These are phyloP conservation scores for Rhogogaster chlorosoma DNA, from an alignment of 2,888 invertebrate genomes.

Conservation along the genomic window DNA sequence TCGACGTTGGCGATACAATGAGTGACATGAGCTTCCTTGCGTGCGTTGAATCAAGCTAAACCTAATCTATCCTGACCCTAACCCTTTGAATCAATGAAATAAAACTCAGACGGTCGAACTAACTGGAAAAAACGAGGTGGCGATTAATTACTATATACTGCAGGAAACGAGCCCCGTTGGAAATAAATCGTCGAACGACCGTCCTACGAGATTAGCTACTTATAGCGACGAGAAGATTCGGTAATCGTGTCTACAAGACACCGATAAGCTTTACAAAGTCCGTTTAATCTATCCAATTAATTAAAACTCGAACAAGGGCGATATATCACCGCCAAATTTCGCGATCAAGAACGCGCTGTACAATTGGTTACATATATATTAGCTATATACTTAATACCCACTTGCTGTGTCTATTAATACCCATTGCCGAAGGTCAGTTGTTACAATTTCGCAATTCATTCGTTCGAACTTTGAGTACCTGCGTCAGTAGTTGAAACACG, in stretches of 20 bases:
- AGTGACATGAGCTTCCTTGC: slow-evolving; percentile 4
- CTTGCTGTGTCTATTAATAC: slow-evolving; percentile 17
- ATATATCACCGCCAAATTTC: neutral
- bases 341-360: neutral
- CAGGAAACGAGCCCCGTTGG: neutral
- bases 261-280: neutral
- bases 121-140: neutral
- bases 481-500: neutral
- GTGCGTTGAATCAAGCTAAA: neutral
- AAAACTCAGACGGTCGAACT: neutral
- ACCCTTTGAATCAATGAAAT: neutral
- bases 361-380: neutral
- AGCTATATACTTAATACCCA: neutral
- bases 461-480: neutral
- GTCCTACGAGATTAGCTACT: neutral
- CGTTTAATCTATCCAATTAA: neutral
- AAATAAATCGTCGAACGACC: slow-evolving; percentile 22
- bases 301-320: neutral
- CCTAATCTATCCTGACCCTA: neutral
- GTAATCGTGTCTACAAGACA: neutral
- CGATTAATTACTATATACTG: neutral
- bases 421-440: slow-evolving; percentile 45
- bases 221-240: neutral
- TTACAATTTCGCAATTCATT: slow-evolving; percentile 27
- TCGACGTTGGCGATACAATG: neutral